Percentiles rank a stretch among this genome's conserved stretches.
Evolutionary conservation across 2,888 invertebrate genomes (phyloP).

Genomic region (Rhagium mordax): DNA sequence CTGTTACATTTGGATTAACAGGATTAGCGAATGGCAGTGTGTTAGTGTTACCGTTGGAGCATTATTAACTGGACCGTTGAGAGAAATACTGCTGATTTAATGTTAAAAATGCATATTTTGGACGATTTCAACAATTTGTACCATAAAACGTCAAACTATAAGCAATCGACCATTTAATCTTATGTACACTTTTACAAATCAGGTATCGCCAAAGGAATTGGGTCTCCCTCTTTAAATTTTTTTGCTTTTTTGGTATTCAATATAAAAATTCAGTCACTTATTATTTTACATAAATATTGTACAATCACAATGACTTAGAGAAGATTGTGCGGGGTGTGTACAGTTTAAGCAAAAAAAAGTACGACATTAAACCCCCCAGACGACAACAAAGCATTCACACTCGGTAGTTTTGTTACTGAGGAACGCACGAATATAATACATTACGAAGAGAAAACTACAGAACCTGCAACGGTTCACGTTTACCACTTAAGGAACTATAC

Average conservation of each 20-base stretch:
- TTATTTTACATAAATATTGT: conserved; percentile 41
- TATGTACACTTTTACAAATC: conserved; percentile 49
- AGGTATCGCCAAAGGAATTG: conserved; percentile 43
- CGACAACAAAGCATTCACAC: conserved; percentile 29
- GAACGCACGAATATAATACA: conserved; percentile 34
- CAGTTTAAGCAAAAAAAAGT: conserved; percentile 37
- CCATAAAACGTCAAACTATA: conserved; percentile 62
- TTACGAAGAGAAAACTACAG: conserved; percentile 18
- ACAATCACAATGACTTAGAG: conserved; percentile 45
- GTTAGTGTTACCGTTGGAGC: not conserved
- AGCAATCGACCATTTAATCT: conserved; percentile 56
- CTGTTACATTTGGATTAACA: not conserved
- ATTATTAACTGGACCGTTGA: conserved; percentile 25
- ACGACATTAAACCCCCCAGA: conserved; percentile 22
- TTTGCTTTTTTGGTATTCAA: conserved; percentile 48
- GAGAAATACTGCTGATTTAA: conserved; percentile 38
- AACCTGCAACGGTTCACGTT: conserved; percentile 13
- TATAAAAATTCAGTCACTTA: conserved; percentile 54
- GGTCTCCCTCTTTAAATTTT: conserved; percentile 32
- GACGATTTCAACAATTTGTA: conserved; percentile 52
- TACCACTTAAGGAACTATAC: conserved; percentile 22
- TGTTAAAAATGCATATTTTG: conserved; percentile 45
- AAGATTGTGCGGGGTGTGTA: conserved; percentile 39
- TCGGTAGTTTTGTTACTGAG: conserved; percentile 28
- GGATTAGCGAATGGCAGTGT: not conserved